phyloP scores from a whole-genome alignment of 1,140 invertebrate genomes.

The Choristoneura fumiferana region DNA sequence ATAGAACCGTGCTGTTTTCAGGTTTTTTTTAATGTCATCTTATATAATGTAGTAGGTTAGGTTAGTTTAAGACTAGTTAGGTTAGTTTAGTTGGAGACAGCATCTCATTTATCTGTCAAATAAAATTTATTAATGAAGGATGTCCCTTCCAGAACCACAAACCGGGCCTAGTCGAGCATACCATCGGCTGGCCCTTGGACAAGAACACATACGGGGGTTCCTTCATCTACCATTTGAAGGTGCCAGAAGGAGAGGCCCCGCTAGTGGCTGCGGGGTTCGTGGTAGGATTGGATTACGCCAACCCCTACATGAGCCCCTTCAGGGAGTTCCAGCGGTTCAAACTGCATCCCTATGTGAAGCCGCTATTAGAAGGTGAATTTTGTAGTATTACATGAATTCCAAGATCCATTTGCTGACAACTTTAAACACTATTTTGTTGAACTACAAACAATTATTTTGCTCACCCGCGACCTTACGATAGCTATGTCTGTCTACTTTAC shows the following conservation, averaged over 20 bases:
- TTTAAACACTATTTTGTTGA: no score
- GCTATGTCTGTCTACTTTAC: no score
- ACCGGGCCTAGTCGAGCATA: constrained; percentile 97
- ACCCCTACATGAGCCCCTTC: constrained; percentile 98
- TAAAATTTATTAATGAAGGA: no score
- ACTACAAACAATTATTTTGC: no score
- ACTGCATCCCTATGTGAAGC: constrained; percentile 91
- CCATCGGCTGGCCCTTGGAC: constrained; percentile 97
- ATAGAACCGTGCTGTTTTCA: no score
- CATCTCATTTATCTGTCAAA: no score
- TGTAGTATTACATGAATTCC: neutral
- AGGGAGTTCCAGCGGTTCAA: constrained; percentile 98
- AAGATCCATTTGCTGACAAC: no score
- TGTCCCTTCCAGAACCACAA: constrained; percentile 82
- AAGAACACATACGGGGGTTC: constrained; percentile 97
- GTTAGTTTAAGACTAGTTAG: no score
- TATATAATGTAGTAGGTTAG: no score
- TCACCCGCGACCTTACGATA: no score
- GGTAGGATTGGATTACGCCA: constrained; percentile 96
- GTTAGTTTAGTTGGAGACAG: no score
- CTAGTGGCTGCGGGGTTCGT: constrained; percentile 96
- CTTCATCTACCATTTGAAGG: constrained; percentile 97
- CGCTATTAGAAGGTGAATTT: constrained; percentile 86
- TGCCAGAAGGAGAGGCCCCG: constrained; percentile 84
- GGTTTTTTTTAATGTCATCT: no score